phyloP scores from a whole-genome alignment of 2,888 invertebrate genomes.

The Pecten maximus region DNA sequence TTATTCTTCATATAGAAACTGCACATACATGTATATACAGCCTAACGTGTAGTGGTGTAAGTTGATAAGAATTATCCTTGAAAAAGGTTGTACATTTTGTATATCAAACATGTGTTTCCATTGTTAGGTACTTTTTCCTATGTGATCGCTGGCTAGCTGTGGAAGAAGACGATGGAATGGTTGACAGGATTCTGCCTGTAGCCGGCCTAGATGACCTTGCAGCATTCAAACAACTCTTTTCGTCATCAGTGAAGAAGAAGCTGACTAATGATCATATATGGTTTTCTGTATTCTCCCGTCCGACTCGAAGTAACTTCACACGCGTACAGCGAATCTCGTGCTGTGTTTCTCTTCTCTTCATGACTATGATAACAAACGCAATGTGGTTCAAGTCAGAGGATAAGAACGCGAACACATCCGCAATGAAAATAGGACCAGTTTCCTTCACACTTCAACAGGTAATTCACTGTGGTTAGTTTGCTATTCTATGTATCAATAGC shows the following conservation, averaged over 20 bases:
- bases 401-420: slow-evolving; percentile 66
- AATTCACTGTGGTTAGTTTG: no score
- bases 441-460: slow-evolving; percentile 82
- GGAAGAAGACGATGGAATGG: slow-evolving; percentile 81
- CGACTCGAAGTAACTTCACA: slow-evolving; percentile 81
- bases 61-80: not conserved
- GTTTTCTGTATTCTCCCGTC: slow-evolving; percentile 81
- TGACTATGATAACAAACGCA: slow-evolving; percentile 82
- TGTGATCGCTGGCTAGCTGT: slow-evolving; percentile 81
- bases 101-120: not conserved
- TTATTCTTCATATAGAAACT: no score
- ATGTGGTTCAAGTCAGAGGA: slow-evolving; percentile 81
- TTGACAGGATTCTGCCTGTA: slow-evolving; percentile 81
- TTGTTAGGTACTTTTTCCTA: slow-evolving; percentile 79
- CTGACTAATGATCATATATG: slow-evolving; percentile 82
- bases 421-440: slow-evolving; percentile 83
- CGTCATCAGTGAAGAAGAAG: slow-evolving; percentile 80
- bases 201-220: slow-evolving; percentile 80
- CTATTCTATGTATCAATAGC: no score
- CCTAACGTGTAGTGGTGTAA: no score
- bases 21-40: no score
- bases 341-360: slow-evolving; percentile 81
- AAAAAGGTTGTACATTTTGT: no score
- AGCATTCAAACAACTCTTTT: slow-evolving; percentile 81
- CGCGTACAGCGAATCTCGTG: slow-evolving; percentile 82